phyloP scores from a whole-genome alignment of 1,140 invertebrate species.

The Macrobrachium nipponense region DNA sequence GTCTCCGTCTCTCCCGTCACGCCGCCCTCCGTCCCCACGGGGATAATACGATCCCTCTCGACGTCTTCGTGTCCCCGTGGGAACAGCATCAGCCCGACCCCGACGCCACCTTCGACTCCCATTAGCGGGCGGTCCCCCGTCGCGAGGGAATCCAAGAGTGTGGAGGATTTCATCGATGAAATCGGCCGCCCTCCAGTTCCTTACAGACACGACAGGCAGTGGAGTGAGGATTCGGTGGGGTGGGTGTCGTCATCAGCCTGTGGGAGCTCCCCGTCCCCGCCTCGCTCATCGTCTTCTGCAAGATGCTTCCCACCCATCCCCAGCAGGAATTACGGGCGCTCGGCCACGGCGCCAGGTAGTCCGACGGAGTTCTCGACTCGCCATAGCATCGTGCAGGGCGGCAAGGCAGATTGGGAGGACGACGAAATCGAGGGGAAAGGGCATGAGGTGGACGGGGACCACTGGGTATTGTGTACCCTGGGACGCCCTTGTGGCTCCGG shows the following conservation, averaged over 20 bases:
- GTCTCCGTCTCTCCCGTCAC: background rate
- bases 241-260: background rate
- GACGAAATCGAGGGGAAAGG: background rate
- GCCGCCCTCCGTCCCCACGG: conserved; percentile 6
- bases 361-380: conserved; percentile 5
- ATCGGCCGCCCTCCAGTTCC: too few relatives aligned
- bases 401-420: background rate
- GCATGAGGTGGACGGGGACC: background rate
- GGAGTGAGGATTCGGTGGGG: background rate
- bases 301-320: background rate
- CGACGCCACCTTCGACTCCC: conserved; percentile 25
- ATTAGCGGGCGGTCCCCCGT: background rate
- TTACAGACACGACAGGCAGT: background rate
- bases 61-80: background rate
- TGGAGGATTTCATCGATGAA: too few relatives aligned
- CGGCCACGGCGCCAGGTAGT: background rate
- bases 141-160: too few relatives aligned
- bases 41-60: background rate
- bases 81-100: background rate
- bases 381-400: background rate
- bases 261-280: background rate
- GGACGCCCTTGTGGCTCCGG: background rate
- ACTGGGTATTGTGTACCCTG: conserved; percentile 34
- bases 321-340: background rate
- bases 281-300: too few relatives aligned